Base-by-base conservation (phyloP, 2,888 invertebrate genomes). In the Euclidia mi region DNA sequence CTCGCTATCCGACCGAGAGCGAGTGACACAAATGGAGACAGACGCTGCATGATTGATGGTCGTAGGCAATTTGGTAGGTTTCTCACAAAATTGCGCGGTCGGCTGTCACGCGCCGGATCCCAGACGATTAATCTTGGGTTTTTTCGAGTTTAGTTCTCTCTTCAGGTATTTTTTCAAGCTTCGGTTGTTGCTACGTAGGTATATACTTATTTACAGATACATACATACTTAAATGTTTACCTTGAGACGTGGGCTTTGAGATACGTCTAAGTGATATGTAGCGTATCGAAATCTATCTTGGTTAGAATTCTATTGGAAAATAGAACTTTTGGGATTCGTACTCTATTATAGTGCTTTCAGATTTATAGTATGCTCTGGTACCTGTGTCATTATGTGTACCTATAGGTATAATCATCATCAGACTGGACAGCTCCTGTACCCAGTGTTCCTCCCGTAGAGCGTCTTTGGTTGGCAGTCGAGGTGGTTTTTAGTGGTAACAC, bases 11-110 rank as follows among this genome's bases (percentile, higher is more conserved):
- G 31, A 29, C 51, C 11, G 29, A 40, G 52, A 32, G 31, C 10
- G 44, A 14, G 45, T 58, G 57, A 51, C 70, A 71, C 18, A 55
- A 71, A 71, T 58, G 51, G 70, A 43, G 18, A 53, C 35, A 53
- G 18, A 35, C 15, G 46, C 61, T 25, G 17, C 40, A 73, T 73
- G 73, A 73, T 76, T 73, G 74, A 73, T 73, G 74, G 34, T 49
- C 53, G 40, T 31, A 63, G 42, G 76, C 59, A 72, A 68, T 74
- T 77, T 61, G 47, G 75, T 48, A 63, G 61, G 69, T 45, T 61
- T 60, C 63, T 65, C 50, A 46, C 50, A 52, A 77, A 74, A 71
- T 75, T 64, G 66, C 64, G 43, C 32, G 49, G 61, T 61, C 12
- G 55, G 46, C 69, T 61, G 66, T 66, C 69, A 32, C 45, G 38